Percentiles rank a stretch among this genome's conserved stretches.
phyloP scores from a whole-genome alignment of 2,888 invertebrate genomes.

The Lumbricus terrestris region DNA sequence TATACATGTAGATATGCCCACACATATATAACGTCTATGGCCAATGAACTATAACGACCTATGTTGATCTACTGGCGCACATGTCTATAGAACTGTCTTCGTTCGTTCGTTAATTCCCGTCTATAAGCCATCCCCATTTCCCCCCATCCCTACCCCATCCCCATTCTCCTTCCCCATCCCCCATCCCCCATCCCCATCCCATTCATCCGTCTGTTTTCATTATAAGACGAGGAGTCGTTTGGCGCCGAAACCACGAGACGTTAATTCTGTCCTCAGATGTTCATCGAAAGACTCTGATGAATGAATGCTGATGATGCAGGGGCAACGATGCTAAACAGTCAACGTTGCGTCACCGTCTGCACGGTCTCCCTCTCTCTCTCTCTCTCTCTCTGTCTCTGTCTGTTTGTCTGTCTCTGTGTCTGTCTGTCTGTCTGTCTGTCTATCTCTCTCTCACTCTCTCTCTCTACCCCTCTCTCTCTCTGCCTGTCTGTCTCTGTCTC shows the following conservation, averaged over 20 bases:
- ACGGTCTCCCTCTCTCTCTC: background rate
- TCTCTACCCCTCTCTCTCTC: background rate
- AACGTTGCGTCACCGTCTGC: background rate
- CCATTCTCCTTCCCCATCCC: background rate
- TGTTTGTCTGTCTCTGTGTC: too few species aligned
- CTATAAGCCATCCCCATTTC: background rate
- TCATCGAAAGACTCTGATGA: background rate
- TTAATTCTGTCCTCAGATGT: background rate
- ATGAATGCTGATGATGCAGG: background rate
- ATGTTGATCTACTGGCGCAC: background rate
- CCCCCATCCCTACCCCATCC: background rate
- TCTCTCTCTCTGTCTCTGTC: background rate
- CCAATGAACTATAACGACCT: background rate
- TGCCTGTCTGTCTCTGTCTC: background rate
- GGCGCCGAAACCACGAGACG: background rate
- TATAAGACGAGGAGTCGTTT: background rate
- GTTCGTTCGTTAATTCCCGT: background rate
- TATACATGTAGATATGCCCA: background rate
- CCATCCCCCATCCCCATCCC: background rate
- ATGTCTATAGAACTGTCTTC: background rate
- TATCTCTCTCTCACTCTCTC: background rate
- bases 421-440: too few species aligned
- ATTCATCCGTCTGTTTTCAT: background rate
- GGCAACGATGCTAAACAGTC: too few species aligned
- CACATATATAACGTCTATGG: background rate